Percentiles rank a stretch among this genome's conserved stretches.
Conservation (phyloP, 2,888 invertebrate species). For the Prosopocoilus inquinatus region DNA sequence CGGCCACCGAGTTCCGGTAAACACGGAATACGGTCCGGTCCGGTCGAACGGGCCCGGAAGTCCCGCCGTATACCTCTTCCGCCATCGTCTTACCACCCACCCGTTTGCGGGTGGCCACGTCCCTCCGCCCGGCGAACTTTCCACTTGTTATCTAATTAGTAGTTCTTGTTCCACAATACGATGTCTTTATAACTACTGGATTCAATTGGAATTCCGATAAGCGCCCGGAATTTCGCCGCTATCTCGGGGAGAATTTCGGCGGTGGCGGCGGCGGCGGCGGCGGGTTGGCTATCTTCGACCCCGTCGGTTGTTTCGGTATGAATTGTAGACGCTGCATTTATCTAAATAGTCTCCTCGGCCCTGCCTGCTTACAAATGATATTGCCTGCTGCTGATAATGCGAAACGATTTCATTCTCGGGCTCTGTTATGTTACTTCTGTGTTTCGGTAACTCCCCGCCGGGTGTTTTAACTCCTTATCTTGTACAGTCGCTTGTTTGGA, state of each 20-base stretch:
- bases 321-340: constrained; percentile 43
- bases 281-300: constrained; percentile 30
- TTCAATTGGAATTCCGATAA: constrained; percentile 49
- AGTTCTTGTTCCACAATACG: constrained; percentile 46
- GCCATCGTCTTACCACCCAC: no score
- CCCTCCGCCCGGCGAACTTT: constrained; percentile 37
- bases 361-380: constrained; percentile 28
- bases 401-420: constrained; percentile 20
- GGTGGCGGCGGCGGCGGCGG: constrained; percentile 25
- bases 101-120: constrained; percentile 4
- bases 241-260: constrained; percentile 17
- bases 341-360: constrained; percentile 41
- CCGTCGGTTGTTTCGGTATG: constrained; percentile 36
- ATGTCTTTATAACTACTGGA: constrained; percentile 47
- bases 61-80: constrained; percentile 4
- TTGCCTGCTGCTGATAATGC: constrained; percentile 26
- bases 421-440: no score
- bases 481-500: no score
- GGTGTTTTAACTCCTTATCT: no score
- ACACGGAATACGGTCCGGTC: constrained; percentile 26
- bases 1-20: constrained; percentile 43
- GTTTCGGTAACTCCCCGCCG: no score
- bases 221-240: constrained; percentile 42
- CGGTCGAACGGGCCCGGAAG: constrained; percentile 11
- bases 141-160: constrained; percentile 47